Percentiles rank a stretch among this genome's conserved stretches.
Evolutionary conservation across 2,113 vertebrate species (phyloP).

Genomic region (Dicerorhinus sumatrensis): DNA sequence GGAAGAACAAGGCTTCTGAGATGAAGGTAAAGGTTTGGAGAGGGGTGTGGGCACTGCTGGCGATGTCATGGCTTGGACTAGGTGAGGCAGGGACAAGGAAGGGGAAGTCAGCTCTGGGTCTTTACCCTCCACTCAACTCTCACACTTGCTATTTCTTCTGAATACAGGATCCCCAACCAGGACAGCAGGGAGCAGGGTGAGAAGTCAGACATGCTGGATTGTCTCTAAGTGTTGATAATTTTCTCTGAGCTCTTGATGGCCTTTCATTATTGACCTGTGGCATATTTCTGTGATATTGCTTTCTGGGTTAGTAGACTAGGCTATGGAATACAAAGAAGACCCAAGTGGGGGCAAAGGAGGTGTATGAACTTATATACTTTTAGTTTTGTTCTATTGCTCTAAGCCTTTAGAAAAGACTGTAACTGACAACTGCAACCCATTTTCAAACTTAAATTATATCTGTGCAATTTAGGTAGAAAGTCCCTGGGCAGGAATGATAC

Average conservation of each 20-base stretch:
- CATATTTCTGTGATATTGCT: conserved; percentile 6
- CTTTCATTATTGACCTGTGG: not conserved
- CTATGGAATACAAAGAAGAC: conserved; percentile 47
- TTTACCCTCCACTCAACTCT: not conserved
- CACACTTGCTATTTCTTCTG: not conserved
- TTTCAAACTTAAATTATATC: conserved; percentile 74
- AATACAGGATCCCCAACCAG: not conserved
- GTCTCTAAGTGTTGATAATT: conserved; percentile 12
- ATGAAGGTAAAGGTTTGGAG: not conserved
- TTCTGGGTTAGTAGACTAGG: not conserved
- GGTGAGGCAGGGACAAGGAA: not conserved
- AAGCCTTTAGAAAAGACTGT: conserved; percentile 41
- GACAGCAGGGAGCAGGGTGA: not conserved
- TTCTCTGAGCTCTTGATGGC: conserved; percentile 12
- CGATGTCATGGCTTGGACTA: not conserved
- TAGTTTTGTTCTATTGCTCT: conserved; percentile 41
- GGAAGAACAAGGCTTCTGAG: not conserved
- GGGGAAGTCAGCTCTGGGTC: not conserved
- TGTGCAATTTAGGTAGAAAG: conserved; percentile 67
- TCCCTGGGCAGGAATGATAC: conserved; percentile 43
- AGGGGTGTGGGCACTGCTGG: not conserved
- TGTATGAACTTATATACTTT: conserved; percentile 4
- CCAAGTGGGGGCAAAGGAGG: not conserved
- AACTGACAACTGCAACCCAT: conserved; percentile 46
- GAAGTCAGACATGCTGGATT: not conserved